These are phyloP conservation scores for Leucosticte australis DNA, from an alignment of 2,113 vertebrate species.

Conservation along the genomic window DNA sequence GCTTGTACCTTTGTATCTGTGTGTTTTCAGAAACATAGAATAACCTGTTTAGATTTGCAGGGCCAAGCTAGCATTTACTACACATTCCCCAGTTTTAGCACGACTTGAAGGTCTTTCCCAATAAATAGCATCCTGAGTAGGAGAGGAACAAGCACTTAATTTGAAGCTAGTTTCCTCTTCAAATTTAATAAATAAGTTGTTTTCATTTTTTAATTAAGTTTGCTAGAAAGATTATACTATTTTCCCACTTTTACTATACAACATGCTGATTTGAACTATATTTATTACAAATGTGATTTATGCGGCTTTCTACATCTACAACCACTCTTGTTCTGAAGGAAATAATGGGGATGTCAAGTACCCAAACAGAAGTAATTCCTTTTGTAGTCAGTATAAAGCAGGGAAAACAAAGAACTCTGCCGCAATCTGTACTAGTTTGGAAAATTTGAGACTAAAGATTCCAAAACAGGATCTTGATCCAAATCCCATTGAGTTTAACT, in stretches of 20 bases:
- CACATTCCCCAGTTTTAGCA: neutral
- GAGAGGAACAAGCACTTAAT: neutral
- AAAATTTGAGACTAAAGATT: constrained; percentile 12
- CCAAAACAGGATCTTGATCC: neutral
- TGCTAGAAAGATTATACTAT: neutral
- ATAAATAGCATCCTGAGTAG: neutral
- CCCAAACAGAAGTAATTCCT: constrained; percentile 37
- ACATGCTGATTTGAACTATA: neutral
- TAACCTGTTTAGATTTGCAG: neutral
- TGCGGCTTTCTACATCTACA: neutral
- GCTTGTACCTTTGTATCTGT: neutral
- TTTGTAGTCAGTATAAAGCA: constrained; percentile 21
- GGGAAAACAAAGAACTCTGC: constrained; percentile 25
- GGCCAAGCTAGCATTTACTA: neutral
- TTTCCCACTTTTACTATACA: neutral
- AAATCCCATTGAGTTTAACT: neutral
- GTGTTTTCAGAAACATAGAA: neutral
- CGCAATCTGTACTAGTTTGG: neutral
- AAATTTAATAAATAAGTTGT: neutral
- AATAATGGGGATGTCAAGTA: neutral
- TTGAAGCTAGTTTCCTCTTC: neutral
- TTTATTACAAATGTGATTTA: constrained; percentile 21
- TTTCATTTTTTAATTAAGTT: neutral
- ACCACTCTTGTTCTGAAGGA: constrained; percentile 10
- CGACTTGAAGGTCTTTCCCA: neutral